Base-by-base conservation (phyloP, 1,140 invertebrate species). In the Sminthurides bifidus region DNA sequence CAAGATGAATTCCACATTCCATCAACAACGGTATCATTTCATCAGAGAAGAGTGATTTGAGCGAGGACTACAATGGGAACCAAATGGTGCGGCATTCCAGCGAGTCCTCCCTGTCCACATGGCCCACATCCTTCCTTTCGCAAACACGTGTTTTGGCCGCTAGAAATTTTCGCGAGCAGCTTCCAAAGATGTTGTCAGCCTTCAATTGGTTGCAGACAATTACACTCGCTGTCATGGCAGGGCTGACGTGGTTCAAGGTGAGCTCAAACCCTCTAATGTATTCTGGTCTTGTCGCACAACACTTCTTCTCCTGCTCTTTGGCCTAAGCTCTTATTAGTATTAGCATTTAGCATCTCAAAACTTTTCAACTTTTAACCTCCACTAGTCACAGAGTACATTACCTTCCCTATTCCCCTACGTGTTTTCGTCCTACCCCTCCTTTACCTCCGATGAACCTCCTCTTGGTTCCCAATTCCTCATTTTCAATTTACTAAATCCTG, bases 191-290 rank as follows among this genome's bases (percentile, higher is more conserved):
- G 79, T 69, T 88, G 19, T 87, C 84, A 30, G 83, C 82, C 66
- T 69, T 89, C 33, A 87, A 88, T 68, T 85, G 85, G 80, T 74
- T 87, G 29, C 85, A 88, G 71, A 87, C 84, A 1, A 75, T 85
- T 40, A 79, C 79, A 1, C 69, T 89, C 44, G 84, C 81, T 1
- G 61, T 86, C 38, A 74, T 89, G 67, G 80, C 84, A 2, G 85
- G 86, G 6, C 74, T 86, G 4, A 73, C 89, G 14, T 89, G 85
- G 85, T 84, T 86, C 63, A 79, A 85, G 66, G 70, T 87, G 52
- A 26, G 23, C n/a, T n/a, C n/a, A n/a, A n/a, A n/a, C n/a, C n/a
- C n/a, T n/a, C n/a, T n/a, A n/a, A 12, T 53, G 2, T 33, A 46
- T 8, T 35, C 37, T 19, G 24, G 14, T 21, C 8, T 21, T 26